These are phyloP conservation scores for Acrobasis repandana DNA, from an alignment of 2,888 invertebrate species.

Conservation along the genomic window DNA sequence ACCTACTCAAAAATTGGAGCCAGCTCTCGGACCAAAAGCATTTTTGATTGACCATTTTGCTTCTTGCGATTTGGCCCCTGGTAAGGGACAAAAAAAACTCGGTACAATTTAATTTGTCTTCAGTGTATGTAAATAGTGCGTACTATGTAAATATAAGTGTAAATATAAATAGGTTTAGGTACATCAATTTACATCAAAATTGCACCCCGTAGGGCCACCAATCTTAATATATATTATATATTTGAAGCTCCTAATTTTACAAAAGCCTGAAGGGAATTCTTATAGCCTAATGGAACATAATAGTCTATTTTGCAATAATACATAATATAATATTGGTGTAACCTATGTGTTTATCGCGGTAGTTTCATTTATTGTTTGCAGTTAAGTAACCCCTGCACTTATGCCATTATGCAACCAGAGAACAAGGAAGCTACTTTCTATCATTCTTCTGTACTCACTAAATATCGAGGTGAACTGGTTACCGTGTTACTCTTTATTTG, in stretches of 20 bases:
- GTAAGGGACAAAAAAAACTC: no score
- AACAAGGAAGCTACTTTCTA: constrained; percentile 20
- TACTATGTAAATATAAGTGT: no score
- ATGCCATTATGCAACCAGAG: constrained; percentile 13
- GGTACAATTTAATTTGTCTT: no score
- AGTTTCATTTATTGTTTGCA: constrained; percentile 3
- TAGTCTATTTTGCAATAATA: neutral
- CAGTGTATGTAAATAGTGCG: no score
- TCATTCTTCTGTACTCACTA: constrained; percentile 5
- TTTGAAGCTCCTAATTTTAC: neutral
- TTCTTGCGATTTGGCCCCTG: no score
- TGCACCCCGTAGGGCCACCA: neutral
- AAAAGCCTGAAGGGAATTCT: constrained; percentile 14
- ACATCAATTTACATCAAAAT: neutral
- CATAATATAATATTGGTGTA: neutral
- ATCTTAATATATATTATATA: neutral
- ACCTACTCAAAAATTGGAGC: no score
- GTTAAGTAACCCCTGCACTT: constrained; percentile 13
- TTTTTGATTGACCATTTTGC: no score
- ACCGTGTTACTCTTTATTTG: constrained; percentile 6
- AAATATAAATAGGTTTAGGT: no score
- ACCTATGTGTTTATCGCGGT: constrained; percentile 1
- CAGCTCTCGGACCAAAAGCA: no score
- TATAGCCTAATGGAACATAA: neutral
- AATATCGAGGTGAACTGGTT: constrained; percentile 12